Evolutionary conservation across 2,888 invertebrate species (phyloP), one percentile per base, ranked within the genome.

Genomic region (Harmothoe impar): DNA sequence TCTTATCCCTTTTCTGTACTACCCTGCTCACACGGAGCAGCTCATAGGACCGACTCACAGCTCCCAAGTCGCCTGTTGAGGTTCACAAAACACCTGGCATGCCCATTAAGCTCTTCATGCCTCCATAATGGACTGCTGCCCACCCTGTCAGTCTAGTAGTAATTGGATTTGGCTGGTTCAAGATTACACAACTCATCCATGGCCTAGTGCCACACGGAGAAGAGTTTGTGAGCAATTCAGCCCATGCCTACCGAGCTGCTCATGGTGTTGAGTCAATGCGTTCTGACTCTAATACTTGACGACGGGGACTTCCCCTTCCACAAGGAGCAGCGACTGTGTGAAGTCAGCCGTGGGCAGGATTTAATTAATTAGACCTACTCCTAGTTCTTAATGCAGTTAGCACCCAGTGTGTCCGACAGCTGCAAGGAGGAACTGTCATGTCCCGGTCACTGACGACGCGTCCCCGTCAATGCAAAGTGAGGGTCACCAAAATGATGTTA

Each of bases 331-430:
- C 20, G 62, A 15, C 5, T 23, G n/a, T 62, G 62, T 23, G 62
- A 25, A 62, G 62, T 62, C 23, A 25, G 62, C n/a, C 5, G 62
- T 25, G 20, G 43, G 43, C 20, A 17, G 81, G 81, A 81, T 81
- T 81, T 81, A 43, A 81, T 81, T 43, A 81, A 35, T 43, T 81
- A 81, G 81, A 43, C 81, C 33, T 17, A 23, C 81, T 81, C 35
- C 43, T 35, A 0, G 33, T 81, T 20, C 81, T 43, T 77, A 43
- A 81, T 81, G 31, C 35, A 7, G 81, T 81, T 81, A 43, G 35
- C 81, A 33, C 81, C 33, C n/a, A 43, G 1, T 81, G 81, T 17
- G 23, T 23, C 81, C 35, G 81, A 81, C 81, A 81, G 81, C 20
- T 10, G 20, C 43, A 35, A 81, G 17, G 77, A 81, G 81, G 35